A percentile compares a stretch with the other conserved stretches of the same genome.
Conservation (phyloP, 1,140 invertebrate species). For the Tetranychus urticae region DNA sequence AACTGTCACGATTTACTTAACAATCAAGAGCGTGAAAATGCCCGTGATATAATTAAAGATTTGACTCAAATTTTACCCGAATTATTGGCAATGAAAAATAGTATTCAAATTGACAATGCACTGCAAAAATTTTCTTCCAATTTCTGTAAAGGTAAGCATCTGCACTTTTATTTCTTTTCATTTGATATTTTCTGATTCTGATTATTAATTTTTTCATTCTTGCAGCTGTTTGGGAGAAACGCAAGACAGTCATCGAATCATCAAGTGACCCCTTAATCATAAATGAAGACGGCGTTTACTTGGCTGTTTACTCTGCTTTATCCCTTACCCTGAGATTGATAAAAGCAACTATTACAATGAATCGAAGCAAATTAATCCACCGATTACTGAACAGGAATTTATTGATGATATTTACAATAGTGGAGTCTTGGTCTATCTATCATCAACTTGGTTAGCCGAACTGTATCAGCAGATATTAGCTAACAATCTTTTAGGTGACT, state of each 20-base stretch:
- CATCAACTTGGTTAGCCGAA: constrained; percentile 68
- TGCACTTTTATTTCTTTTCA: constrained; percentile 19
- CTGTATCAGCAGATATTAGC: constrained; percentile 60
- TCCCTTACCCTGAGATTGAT: constrained; percentile 56
- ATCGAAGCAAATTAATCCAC: constrained; percentile 20
- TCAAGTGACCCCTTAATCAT: constrained; percentile 35
- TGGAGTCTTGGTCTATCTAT: constrained; percentile 67
- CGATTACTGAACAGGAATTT: constrained; percentile 42
- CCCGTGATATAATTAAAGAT: constrained; percentile 19
- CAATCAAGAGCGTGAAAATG: constrained; percentile 49
- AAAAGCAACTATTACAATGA: constrained; percentile 44
- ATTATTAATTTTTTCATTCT: constrained; percentile 22
- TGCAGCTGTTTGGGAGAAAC: constrained; percentile 17
- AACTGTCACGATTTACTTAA: too few relatives aligned
- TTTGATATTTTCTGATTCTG: constrained; percentile 12
- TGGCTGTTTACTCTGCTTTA: constrained; percentile 60
- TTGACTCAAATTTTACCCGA: constrained; percentile 19
- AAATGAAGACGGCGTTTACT: constrained; percentile 81
- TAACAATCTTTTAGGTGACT: constrained; percentile 42
- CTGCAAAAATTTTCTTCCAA: constrained; percentile 71
- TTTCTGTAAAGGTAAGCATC: constrained; percentile 48
- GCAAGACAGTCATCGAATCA: background rate
- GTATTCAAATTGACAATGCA: constrained; percentile 61
- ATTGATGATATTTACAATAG: constrained; percentile 69
- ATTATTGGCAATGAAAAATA: constrained; percentile 30